phyloP scores from a whole-genome alignment of 2,113 vertebrate species.

The Ctenomys sociabilis region DNA sequence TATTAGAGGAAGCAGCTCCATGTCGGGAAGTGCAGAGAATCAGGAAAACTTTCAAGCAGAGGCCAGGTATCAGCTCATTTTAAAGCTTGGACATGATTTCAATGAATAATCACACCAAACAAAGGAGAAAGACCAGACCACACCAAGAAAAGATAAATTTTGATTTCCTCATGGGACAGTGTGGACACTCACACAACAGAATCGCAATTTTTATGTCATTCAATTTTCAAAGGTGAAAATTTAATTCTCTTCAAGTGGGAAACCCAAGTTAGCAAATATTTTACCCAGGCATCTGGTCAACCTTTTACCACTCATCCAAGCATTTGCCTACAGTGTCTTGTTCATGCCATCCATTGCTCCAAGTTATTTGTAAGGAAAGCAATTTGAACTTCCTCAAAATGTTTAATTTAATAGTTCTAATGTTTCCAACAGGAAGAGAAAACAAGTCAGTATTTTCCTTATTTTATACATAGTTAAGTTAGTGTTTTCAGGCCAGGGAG shows the following conservation, averaged over 20 bases:
- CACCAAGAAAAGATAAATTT: neutral
- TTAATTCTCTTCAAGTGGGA: neutral
- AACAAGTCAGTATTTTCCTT: conserved; percentile 70
- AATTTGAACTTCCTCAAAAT: conserved; percentile 49
- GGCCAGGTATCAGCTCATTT: conserved; percentile 11
- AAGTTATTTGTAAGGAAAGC: conserved; percentile 21
- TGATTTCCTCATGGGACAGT: neutral
- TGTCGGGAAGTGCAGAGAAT: neutral
- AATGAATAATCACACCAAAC: neutral
- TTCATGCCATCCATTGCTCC: neutral
- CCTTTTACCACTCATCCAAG: neutral
- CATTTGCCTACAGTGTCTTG: neutral
- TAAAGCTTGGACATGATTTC: neutral
- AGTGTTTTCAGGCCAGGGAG: neutral
- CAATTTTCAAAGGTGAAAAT: neutral
- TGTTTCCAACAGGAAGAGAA: conserved; percentile 51
- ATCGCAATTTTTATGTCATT: neutral
- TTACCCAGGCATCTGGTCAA: neutral
- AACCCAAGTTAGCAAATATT: conserved; percentile 36
- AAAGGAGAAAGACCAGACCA: neutral
- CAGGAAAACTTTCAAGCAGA: neutral
- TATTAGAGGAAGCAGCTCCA: neutral
- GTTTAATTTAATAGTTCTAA: conserved; percentile 55
- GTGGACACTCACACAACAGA: neutral
- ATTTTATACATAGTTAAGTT: conserved; percentile 67